Conservation (phyloP, 2,113 vertebrate genomes). For the Campylorhamphus procurvoides region DNA sequence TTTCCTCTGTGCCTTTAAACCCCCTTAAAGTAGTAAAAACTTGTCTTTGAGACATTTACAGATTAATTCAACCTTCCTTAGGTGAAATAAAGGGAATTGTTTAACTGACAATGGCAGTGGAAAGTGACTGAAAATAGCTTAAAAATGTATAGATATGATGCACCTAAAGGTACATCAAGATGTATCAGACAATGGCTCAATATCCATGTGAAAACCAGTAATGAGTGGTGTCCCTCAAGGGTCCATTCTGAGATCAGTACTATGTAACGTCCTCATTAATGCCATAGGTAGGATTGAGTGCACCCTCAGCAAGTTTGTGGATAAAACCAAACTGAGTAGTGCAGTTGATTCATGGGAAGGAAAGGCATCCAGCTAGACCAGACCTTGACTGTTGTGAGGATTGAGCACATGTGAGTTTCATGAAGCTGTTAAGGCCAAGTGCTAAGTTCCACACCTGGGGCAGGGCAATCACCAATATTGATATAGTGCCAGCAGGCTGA, state of each 20-base stretch:
- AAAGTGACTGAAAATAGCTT: neutral
- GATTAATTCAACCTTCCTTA: neutral
- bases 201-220: neutral
- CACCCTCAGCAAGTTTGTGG: neutral
- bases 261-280: neutral
- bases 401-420: fast-evolving
- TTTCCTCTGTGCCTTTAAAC: neutral
- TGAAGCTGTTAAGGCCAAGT: neutral
- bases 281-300: neutral
- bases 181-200: neutral
- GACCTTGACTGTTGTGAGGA: neutral
- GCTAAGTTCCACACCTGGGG: neutral
- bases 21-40: neutral
- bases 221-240: neutral
- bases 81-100: neutral
- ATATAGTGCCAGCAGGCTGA: neutral
- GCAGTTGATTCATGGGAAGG: fast-evolving
- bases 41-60: neutral
- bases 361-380: neutral
- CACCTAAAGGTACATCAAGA: neutral
- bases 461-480: neutral
- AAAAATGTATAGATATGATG: neutral
- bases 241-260: neutral
- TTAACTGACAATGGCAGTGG: neutral
- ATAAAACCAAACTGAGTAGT: neutral